Evolutionary conservation across 2,888 invertebrate genomes (phyloP).

Genomic region (Apoda limacodes): DNA sequence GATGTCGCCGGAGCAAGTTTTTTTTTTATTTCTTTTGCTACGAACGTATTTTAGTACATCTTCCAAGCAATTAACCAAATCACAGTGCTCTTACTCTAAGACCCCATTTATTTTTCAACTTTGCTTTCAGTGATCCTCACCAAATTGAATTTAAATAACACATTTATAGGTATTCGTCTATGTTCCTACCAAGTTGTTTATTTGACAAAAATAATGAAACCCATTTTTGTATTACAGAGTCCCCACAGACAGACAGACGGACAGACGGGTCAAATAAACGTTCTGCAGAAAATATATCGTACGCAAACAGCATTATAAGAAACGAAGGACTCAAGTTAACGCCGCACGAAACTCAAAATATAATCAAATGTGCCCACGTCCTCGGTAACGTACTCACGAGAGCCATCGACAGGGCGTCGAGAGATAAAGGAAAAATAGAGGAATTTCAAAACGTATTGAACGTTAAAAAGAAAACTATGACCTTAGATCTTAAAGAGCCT

Average conservation of each 20-base stretch:
- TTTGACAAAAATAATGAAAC: background rate
- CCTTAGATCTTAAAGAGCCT: slow-evolving; percentile 46
- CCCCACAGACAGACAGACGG: too few relatives aligned
- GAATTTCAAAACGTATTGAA: slow-evolving; percentile 25
- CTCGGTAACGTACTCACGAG: slow-evolving; percentile 45
- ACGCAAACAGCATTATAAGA: slow-evolving; percentile 40
- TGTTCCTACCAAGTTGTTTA: background rate
- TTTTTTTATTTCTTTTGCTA: too few relatives aligned
- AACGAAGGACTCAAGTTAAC: slow-evolving; percentile 49
- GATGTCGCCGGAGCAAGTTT: too few relatives aligned
- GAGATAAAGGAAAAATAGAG: slow-evolving; percentile 22
- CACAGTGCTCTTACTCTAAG: too few relatives aligned
- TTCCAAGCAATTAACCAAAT: too few relatives aligned
- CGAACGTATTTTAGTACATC: too few relatives aligned
- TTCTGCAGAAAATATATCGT: slow-evolving; percentile 39
- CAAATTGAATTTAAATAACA: background rate
- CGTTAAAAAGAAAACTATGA: slow-evolving; percentile 40
- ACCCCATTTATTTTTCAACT: too few relatives aligned
- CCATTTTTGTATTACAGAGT: slow-evolving; percentile 30
- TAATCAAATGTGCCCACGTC: slow-evolving; percentile 56
- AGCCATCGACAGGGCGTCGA: slow-evolving; percentile 45
- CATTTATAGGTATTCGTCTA: background rate
- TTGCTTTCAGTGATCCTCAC: background rate
- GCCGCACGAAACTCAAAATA: slow-evolving; percentile 49
- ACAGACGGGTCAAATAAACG: slow-evolving; percentile 38